Evolutionary conservation across 2,888 invertebrate species (phyloP), one percentile per base, ranked within the genome.

Genomic region (Disparrhopalites patrizii): DNA sequence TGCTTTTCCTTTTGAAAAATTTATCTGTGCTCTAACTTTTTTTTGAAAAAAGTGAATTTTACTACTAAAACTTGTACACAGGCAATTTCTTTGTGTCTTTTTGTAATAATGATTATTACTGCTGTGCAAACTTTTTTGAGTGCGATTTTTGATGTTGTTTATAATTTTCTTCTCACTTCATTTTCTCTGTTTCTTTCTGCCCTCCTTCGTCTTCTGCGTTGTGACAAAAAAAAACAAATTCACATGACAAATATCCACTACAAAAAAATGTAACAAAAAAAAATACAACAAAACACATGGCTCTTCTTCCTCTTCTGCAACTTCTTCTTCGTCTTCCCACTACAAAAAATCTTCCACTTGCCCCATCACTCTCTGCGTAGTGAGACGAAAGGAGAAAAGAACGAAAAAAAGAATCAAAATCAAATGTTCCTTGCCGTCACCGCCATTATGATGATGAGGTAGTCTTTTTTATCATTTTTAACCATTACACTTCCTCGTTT

Each of bases 381-480:
- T 60, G 68, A 70, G 69, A 60, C 58, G 67, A 43, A 43, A 43
- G n/a, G n/a, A n/a, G n/a, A n/a, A n/a, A 72, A 69, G 18, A 61
- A 18, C 5, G 31, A 62, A 33, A 23, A 28, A 69, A 71, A 73
- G 83, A 86, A 86, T 84, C 86, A 86, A 85, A 91, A 91, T 86
- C 91, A 91, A 88, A 91, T 92, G 91, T 92, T 91, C 87, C 91
- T 91, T 85, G 92, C 92, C 81, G 92, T 93, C 81, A 92, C 91
- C 77, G 90, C 92, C 82, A 91, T 93, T 81, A 91, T 92, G 84
- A 89, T 91, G 79, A 88, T 92, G 89, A 90, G 90, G 90, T 90
- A 65, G 33, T 51, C 52, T 62, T 33, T 60, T 50, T 5, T n/a
- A n/a, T n/a, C n/a, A n/a, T n/a, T n/a, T n/a, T n/a, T n/a, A 13